A percentile compares a stretch with the other conserved stretches of the same genome.
Evolutionary conservation across 2,797 vertebrate genomes (phyloP).

Genomic region (Anguilla obscura): DNA sequence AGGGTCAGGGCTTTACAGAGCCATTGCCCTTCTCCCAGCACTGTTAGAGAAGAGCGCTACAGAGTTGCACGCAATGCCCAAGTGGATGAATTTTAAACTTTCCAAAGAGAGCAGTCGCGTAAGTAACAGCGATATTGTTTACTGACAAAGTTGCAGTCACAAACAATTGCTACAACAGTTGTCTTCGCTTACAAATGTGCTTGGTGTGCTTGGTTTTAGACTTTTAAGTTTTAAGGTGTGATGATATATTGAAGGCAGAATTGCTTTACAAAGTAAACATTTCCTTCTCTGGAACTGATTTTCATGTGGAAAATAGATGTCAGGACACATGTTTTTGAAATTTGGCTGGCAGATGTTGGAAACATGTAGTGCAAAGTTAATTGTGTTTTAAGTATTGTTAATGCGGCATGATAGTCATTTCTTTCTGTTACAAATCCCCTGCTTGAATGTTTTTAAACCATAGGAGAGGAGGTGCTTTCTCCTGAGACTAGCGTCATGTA

Average conservation of each 20-base stretch:
- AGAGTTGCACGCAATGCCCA: constrained; percentile 54
- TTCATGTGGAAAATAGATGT: not conserved
- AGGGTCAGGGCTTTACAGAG: not conserved
- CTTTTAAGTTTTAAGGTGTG: not conserved
- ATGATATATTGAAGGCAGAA: not conserved
- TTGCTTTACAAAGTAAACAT: not conserved
- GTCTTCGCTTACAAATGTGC: not conserved
- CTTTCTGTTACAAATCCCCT: not conserved
- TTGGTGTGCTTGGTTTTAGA: not conserved
- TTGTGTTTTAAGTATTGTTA: not conserved
- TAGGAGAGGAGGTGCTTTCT: not conserved
- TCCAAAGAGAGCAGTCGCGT: constrained; percentile 55
- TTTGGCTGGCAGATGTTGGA: not conserved
- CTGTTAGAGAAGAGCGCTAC: not conserved
- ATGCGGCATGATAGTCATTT: not conserved
- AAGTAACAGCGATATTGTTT: constrained; percentile 33
- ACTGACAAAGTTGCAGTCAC: not conserved
- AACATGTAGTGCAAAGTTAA: not conserved
- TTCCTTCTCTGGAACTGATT: not conserved
- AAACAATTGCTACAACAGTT: not conserved
- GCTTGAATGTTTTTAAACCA: constrained; percentile 5
- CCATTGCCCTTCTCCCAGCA: not conserved
- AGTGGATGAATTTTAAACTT: constrained; percentile 61
- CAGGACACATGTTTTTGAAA: constrained; percentile 12
- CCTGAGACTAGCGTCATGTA: not conserved